Percentiles rank a stretch among this genome's conserved stretches.
Evolutionary conservation across 1,140 invertebrate genomes (phyloP).

Genomic region (Ostrea denselamellosa): DNA sequence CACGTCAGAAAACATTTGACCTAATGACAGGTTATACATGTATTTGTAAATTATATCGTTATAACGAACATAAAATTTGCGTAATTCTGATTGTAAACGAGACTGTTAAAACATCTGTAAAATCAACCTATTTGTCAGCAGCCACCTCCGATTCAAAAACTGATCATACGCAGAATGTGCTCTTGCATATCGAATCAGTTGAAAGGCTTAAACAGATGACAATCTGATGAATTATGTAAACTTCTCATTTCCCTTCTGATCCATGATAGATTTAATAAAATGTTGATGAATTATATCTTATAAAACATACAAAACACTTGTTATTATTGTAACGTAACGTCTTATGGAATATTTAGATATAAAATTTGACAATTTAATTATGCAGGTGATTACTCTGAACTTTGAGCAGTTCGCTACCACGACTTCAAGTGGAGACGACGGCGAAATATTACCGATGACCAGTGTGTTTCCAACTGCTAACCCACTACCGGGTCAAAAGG

Average conservation of each 20-base stretch:
- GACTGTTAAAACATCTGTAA: no score
- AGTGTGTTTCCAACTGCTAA: background rate
- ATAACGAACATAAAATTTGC: no score
- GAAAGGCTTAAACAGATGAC: no score
- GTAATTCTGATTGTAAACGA: no score
- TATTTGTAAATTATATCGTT: no score
- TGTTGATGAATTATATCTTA: background rate
- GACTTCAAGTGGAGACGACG: background rate
- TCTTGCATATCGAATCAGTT: no score
- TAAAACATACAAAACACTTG: background rate
- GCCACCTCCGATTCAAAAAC: no score
- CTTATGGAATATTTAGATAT: background rate
- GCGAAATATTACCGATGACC: background rate
- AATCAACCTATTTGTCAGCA: no score
- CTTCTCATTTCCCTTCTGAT: background rate
- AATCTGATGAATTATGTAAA: no score
- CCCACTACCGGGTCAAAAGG: background rate
- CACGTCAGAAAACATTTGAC: no score
- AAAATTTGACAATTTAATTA: background rate
- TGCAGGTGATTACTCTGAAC: background rate
- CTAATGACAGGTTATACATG: no score
- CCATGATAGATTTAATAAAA: background rate
- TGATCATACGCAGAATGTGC: no score
- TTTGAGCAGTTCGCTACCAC: background rate
- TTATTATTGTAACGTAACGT: background rate